Evolutionary conservation across 2,797 vertebrate species (phyloP).

Genomic region (Acipenser oxyrinchus): DNA sequence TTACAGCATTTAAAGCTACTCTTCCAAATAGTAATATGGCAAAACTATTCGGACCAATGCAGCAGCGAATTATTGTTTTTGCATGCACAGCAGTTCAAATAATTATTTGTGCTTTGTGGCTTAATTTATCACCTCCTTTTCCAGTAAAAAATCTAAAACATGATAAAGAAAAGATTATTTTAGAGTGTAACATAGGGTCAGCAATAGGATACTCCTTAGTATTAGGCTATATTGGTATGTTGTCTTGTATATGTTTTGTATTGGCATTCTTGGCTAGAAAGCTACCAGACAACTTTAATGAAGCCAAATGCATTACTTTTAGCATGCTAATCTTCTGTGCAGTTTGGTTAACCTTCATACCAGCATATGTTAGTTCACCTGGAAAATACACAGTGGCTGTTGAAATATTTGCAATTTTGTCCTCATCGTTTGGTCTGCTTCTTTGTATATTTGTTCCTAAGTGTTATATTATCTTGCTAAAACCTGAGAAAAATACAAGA

Average conservation of each 20-base stretch:
- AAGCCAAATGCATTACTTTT: constrained; percentile 19
- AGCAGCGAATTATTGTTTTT: neutral
- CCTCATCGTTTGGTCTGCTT: constrained; percentile 19
- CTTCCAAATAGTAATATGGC: constrained; percentile 48
- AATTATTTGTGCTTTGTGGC: neutral
- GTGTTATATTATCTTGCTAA: constrained; percentile 23
- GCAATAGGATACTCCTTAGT: neutral
- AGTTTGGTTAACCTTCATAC: constrained; percentile 25
- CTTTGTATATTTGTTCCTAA: constrained; percentile 20
- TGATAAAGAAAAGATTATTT: neutral
- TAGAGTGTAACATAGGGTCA: neutral
- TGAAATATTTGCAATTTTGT: constrained; percentile 22
- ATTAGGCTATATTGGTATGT: neutral
- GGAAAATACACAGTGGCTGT: constrained; percentile 23
- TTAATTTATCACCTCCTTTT: neutral
- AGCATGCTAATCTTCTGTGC: constrained; percentile 26
- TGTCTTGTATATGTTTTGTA: constrained; percentile 5
- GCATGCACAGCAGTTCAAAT: neutral
- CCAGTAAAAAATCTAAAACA: neutral
- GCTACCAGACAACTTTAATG: constrained; percentile 6
- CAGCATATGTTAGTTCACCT: constrained; percentile 21
- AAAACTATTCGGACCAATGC: constrained; percentile 49
- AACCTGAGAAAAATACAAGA: constrained; percentile 21
- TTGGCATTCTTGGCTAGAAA: constrained; percentile 15
- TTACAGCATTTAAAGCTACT: constrained; percentile 62